phyloP scores from a whole-genome alignment of 30 jellyfish, hydroid and myxozoan species.

The Aurelia aurita complex sp. Pacific region DNA sequence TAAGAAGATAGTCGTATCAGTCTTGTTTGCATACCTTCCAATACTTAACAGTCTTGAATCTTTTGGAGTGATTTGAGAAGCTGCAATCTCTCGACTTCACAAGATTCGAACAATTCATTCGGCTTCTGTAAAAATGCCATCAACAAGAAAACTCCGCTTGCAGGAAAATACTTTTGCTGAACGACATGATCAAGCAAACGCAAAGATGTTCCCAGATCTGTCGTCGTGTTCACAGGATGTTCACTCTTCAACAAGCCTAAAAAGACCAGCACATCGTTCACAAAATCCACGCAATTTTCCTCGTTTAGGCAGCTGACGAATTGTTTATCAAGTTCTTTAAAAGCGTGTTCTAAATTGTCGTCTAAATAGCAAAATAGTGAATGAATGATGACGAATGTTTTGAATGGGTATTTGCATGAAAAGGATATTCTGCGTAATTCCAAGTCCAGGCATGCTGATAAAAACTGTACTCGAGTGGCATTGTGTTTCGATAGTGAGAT shows the following conservation, averaged over 20 bases:
- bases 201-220: slow-evolving; percentile 26
- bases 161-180: slow-evolving; percentile 31
- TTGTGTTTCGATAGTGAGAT: not conserved
- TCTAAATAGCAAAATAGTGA: slow-evolving; percentile 20
- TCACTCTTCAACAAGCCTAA: slow-evolving; percentile 63
- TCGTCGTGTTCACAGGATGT: slow-evolving; percentile 35
- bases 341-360: slow-evolving; percentile 26
- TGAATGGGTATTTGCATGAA: slow-evolving; percentile 55
- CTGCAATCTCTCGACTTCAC: not conserved
- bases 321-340: slow-evolving; percentile 19
- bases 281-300: slow-evolving; percentile 47
- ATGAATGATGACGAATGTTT: slow-evolving; percentile 35
- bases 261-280: slow-evolving; percentile 40
- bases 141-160: slow-evolving; percentile 7
- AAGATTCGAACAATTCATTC: not conserved
- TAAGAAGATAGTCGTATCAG: too few relatives aligned
- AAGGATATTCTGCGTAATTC: slow-evolving; percentile 38
- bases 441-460: slow-evolving; percentile 13
- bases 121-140: slow-evolving; percentile 44
- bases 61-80: not conserved
- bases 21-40: too few relatives aligned
- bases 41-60: not conserved
- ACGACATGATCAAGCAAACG: slow-evolving; percentile 28
- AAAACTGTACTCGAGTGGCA: slow-evolving; percentile 25
- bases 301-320: slow-evolving; percentile 17